Conservation (phyloP, 2,113 vertebrate genomes). For the Oophaga pumilio region DNA sequence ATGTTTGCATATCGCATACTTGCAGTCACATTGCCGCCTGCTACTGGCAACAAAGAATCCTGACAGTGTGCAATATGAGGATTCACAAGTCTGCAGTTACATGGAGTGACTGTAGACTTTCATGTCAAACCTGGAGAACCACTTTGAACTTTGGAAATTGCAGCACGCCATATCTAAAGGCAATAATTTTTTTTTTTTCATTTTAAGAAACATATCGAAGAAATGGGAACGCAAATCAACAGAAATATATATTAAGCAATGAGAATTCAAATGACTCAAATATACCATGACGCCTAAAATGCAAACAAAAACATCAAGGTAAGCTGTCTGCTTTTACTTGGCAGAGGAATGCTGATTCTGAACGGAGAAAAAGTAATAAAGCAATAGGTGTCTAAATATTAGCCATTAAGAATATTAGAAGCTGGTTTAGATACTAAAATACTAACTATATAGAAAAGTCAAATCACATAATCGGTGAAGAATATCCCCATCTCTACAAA, state of each 20-base stretch:
- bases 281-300: neutral
- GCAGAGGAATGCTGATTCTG: neutral
- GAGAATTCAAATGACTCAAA: neutral
- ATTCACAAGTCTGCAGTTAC: neutral
- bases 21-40: too few relatives aligned
- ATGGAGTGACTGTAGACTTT: neutral
- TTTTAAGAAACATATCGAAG: neutral
- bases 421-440: neutral
- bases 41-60: too few relatives aligned
- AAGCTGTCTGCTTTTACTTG: neutral
- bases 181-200: neutral
- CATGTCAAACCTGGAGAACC: too few relatives aligned
- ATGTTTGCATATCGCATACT: too few relatives aligned
- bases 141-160: neutral
- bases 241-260: neutral
- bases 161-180: neutral
- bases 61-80: too few relatives aligned
- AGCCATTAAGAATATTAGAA: neutral
- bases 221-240: neutral
- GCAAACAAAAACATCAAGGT: neutral
- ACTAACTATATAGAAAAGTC: neutral
- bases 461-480: neutral
- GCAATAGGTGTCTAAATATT: neutral
- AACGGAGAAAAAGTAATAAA: neutral
- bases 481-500: neutral